Base-by-base conservation (phyloP, 2,888 invertebrate genomes). In the Mycalesis mineus region DNA sequence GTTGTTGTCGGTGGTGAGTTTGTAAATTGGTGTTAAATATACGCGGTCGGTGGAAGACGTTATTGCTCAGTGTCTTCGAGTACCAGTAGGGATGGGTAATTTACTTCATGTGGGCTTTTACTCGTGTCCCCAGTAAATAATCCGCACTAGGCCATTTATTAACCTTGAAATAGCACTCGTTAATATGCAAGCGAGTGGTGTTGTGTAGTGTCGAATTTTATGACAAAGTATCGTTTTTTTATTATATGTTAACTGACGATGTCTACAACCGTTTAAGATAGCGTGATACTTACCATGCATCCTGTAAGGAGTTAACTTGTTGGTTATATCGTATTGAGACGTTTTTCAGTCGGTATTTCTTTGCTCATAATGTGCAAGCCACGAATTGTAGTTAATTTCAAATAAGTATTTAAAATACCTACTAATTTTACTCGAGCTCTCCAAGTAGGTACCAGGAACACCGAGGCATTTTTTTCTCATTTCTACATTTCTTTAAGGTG, bases 11-110 rank as follows among this genome's bases (percentile, higher is more conserved):
- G 37, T 14, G 41, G 22, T 6, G 49, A 36, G 62, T 41, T 62
- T 65, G 68, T 61, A 55, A 63, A 65, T 66, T 72, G 65, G 76
- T 77, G 77, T 75, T 81, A 77, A 81, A 78, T 81, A 77, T 78
- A 77, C 71, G 69, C 72, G 70, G 73, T 68, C 70, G 74, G 70
- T 66, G 67, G 69, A 82, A 82, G 82, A 84, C 82, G 83, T 80
- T 81, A 84, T 84, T 82, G 79, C 75, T 84, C 83, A 84, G 82
- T 84, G 83, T 83, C 84, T 79, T 79, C 76, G 69, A 64, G 70
- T 64, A 69, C 65, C 68, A 72, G 67, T 80, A 84, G 82, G 77
- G 66, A 65, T 66, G 65, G 57, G 67, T 66, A 65, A 65, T 66
- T 67, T 67, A 67, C 65, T 60, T 61, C 52, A 57, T 63, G 58